phyloP scores from a whole-genome alignment of 92 coral and sea anemone genomes.

The Isaurus tuberculatus region DNA sequence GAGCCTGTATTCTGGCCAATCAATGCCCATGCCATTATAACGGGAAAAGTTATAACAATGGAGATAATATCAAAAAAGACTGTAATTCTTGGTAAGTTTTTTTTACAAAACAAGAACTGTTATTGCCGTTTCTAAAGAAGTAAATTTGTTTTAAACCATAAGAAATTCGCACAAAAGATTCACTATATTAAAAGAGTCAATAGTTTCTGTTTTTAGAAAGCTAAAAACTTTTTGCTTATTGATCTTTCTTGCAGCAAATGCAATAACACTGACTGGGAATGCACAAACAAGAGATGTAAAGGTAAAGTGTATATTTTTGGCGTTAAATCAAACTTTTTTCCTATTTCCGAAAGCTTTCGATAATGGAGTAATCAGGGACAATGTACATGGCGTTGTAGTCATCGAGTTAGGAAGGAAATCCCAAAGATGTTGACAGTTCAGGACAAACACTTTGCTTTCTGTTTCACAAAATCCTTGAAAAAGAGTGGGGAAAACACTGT shows the following conservation, averaged over 20 bases:
- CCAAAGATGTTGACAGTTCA: no score
- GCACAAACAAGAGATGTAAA: conserved; percentile 75
- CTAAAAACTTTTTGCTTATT: background rate
- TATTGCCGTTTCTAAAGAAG: background rate
- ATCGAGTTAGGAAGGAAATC: no score
- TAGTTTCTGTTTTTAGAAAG: background rate
- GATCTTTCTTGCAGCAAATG: conserved; percentile 57
- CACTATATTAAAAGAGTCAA: background rate
- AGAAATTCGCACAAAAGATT: background rate
- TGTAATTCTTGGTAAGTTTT: conserved; percentile 75
- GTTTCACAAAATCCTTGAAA: no score
- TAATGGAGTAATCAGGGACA: no score
- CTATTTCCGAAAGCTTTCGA: no score
- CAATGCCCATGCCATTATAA: conserved; percentile 79
- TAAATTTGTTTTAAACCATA: background rate
- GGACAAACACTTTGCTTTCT: no score
- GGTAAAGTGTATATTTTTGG: no score
- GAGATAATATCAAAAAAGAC: conserved; percentile 73
- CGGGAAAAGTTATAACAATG: conserved; percentile 74
- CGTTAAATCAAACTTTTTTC: no score
- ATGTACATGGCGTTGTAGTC: no score
- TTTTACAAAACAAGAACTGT: background rate
- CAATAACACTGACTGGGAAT: conserved; percentile 69
- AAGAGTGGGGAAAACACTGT: no score
- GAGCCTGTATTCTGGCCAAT: conserved; percentile 60